Evolutionary conservation across 92 coral and sea anemone genomes (phyloP).

Genomic region (Palythoa grandiflora): DNA sequence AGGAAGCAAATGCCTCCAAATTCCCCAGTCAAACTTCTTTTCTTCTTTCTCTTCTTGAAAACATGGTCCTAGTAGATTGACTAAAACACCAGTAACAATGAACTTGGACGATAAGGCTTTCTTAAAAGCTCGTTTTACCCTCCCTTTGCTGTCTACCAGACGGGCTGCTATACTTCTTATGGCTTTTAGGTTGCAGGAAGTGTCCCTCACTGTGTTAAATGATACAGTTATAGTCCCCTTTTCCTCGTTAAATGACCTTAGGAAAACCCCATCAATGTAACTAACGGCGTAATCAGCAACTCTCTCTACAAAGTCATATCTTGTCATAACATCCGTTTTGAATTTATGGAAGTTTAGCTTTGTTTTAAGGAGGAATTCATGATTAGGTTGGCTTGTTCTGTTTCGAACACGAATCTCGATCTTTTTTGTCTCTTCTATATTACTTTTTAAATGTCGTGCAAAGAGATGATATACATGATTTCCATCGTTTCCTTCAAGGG

Average conservation of each 20-base stretch:
- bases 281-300: conserved; percentile 57
- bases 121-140: conserved; percentile 57
- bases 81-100: conserved; percentile 55
- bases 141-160: conserved; percentile 57
- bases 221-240: conserved; percentile 53
- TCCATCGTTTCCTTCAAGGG: conserved; percentile 66
- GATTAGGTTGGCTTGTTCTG: conserved; percentile 56
- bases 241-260: conserved; percentile 63
- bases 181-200: conserved; percentile 66
- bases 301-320: conserved; percentile 63
- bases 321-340: conserved; percentile 50
- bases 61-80: conserved; percentile 76
- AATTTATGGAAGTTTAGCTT: conserved; percentile 49
- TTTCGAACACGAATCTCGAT: conserved; percentile 62
- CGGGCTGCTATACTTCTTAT: conserved; percentile 29
- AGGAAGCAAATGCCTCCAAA: conserved; percentile 72
- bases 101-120: conserved; percentile 62
- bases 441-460: conserved; percentile 48
- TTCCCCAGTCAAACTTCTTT: conserved; percentile 73
- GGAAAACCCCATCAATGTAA: conserved; percentile 58
- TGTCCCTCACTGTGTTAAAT: conserved; percentile 68
- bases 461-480: conserved; percentile 45
- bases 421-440: conserved; percentile 17
- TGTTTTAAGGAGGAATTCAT: conserved; percentile 68
- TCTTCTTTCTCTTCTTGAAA: too few species aligned